These are phyloP conservation scores for Drosophila robusta DNA, from an alignment of 2,888 invertebrate species.

Conservation along the genomic window DNA sequence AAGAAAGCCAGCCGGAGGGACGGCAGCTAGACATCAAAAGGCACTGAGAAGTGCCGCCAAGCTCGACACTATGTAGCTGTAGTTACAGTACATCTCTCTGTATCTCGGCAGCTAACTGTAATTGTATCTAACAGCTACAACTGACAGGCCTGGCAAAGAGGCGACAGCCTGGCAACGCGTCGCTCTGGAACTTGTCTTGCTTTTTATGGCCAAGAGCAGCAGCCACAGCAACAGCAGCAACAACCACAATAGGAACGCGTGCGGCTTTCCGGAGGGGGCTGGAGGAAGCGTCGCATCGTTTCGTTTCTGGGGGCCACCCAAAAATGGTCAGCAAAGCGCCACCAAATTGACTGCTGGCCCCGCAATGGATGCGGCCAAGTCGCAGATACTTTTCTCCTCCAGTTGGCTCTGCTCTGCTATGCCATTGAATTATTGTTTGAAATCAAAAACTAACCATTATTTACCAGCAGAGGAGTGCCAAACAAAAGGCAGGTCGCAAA, in stretches of 20 bases:
- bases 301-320: slow-evolving; percentile 66
- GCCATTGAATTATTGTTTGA: slow-evolving; percentile 76
- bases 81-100: slow-evolving; percentile 33
- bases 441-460: slow-evolving; percentile 79
- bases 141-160: slow-evolving; percentile 61
- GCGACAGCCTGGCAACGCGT: slow-evolving; percentile 68
- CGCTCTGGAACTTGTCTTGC: slow-evolving; percentile 76
- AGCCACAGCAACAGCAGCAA: slow-evolving; percentile 23
- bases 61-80: slow-evolving; percentile 38
- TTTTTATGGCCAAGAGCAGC: slow-evolving; percentile 70
- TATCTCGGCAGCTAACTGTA: slow-evolving; percentile 71
- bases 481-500: slow-evolving; percentile 50
- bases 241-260: slow-evolving; percentile 55
- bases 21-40: slow-evolving; percentile 61
- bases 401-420: slow-evolving; percentile 22
- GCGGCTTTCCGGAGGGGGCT: slow-evolving; percentile 38
- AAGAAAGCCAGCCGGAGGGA: slow-evolving; percentile 53
- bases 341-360: slow-evolving; percentile 59
- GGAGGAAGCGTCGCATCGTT: slow-evolving; percentile 47
- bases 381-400: slow-evolving; percentile 36
- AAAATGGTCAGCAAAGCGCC: slow-evolving; percentile 76
- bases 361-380: slow-evolving; percentile 30
- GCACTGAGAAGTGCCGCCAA: slow-evolving; percentile 58
- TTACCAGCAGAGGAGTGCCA: slow-evolving; percentile 63
- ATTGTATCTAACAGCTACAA: slow-evolving; percentile 77